These are phyloP conservation scores for Penelope pileata DNA, from an alignment of 2,113 vertebrate genomes.

Conservation along the genomic window DNA sequence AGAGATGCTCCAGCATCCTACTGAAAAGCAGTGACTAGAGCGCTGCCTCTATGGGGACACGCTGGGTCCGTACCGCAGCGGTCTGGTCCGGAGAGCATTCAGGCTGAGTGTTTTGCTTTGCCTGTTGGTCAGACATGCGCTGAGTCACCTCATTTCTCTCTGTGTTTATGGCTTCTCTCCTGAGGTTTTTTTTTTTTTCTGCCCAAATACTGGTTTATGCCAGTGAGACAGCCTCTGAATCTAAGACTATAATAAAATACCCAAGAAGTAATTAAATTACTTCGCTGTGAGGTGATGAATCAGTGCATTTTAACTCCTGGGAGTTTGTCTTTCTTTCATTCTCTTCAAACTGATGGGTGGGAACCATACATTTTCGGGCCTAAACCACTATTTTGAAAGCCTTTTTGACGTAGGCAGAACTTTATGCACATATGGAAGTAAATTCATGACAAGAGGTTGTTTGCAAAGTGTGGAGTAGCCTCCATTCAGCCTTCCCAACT, in stretches of 20 bases:
- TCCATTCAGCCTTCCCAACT: conserved; percentile 1
- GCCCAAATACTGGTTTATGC: not conserved
- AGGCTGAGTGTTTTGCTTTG: not conserved
- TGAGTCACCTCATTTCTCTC: not conserved
- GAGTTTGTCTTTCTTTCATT: not conserved
- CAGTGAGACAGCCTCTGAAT: not conserved
- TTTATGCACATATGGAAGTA: not conserved
- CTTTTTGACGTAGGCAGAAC: not conserved
- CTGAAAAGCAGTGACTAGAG: not conserved
- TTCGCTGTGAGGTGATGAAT: not conserved
- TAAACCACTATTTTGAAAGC: not conserved
- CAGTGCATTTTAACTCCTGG: not conserved
- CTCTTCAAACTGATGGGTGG: not conserved
- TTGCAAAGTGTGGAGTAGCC: conserved; percentile 42
- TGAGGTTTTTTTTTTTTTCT: not conserved
- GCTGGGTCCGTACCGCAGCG: not conserved
- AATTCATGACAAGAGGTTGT: conserved; percentile 25
- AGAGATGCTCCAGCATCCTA: not conserved
- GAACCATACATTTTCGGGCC: not conserved
- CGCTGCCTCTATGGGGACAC: not conserved
- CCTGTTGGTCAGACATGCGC: not conserved
- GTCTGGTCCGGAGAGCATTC: not conserved
- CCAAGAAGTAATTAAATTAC: not conserved
- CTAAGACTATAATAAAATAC: not conserved
- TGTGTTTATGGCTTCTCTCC: not conserved